Evolutionary conservation across 2,113 vertebrate genomes (phyloP).

Genomic region (Catagonus wagneri): DNA sequence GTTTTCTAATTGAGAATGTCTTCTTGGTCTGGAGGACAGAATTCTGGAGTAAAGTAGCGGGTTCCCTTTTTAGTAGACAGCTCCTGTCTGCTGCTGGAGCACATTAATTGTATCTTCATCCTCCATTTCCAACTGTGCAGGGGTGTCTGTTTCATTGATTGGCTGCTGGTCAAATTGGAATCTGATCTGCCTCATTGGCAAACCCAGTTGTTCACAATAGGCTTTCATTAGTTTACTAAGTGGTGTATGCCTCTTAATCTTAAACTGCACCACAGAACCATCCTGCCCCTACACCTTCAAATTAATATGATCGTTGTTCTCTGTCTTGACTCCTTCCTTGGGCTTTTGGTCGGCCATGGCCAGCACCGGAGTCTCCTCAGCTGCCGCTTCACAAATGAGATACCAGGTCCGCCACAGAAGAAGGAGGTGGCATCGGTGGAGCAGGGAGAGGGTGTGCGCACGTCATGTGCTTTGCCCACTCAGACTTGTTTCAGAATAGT

Average conservation of each 20-base stretch:
- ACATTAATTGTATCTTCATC: neutral
- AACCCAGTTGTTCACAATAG: neutral
- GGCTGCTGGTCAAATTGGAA: neutral
- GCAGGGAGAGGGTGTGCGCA: too few species aligned
- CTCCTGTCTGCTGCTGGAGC: neutral
- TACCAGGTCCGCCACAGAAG: neutral
- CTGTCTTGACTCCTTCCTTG: too few species aligned
- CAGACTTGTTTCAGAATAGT: slow-evolving; percentile 34
- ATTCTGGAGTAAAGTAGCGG: neutral
- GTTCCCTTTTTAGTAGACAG: neutral
- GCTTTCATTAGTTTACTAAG: too few species aligned
- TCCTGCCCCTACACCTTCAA: too few species aligned
- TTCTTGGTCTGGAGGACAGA: too few species aligned
- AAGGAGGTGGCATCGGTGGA: too few species aligned
- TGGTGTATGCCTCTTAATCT: too few species aligned
- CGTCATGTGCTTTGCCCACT: neutral
- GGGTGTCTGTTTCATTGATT: neutral
- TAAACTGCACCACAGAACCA: too few species aligned
- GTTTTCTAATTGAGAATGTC: slow-evolving; percentile 4
- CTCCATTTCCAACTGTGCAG: neutral
- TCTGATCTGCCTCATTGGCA: neutral
- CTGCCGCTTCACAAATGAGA: too few species aligned
- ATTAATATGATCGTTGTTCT: too few species aligned
- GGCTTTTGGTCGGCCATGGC: too few species aligned
- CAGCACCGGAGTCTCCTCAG: too few species aligned